Base-by-base conservation (phyloP, 1,140 invertebrate genomes). In the Hormaphis cornu region DNA sequence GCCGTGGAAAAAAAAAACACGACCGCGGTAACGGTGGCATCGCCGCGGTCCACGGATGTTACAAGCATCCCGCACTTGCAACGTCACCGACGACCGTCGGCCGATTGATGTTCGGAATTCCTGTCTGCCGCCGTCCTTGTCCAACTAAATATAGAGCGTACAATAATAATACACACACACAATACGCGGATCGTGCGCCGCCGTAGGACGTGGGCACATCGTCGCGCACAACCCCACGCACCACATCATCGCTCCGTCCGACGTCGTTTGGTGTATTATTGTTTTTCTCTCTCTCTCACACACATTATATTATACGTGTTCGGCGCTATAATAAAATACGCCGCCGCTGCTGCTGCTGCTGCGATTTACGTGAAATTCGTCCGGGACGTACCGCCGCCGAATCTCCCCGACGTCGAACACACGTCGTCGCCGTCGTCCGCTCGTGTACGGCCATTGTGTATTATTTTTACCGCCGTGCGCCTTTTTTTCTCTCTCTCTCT, bases 101-200 rank as follows among this genome's bases (percentile, higher is more conserved):
- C 42, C 61, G 61, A 66, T 66, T 66, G 61, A 66, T 66, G 61
- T 66, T 66, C 44, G 28, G 61, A 28, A 66, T 66, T 66, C 44
- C 61, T 48, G 61, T 66, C 61, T 48, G 61, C 44, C 42, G 1
- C 61, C 18, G 42, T 66, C 44, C 61, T 50, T 48, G 61, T 66
- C 61, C 28, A 48, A 48, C 61, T 66, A 66, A 50, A 66, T 50
- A 66, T 66, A 66, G 44, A 26, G 61, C 44, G 37, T 63, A 63
- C 10, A 14, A n/a, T n/a, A n/a, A n/a, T n/a, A n/a, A n/a, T n/a
- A n/a, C n/a, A n/a, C n/a, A n/a, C n/a, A n/a, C n/a, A n/a, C n/a
- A n/a, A n/a, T 30, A 30, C 61, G n/a, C 24, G 18, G 28, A 33
- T 66, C 18, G 44, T 33, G 22, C 33, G 33, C 8, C 42, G 61